Base-by-base conservation (phyloP, 1,140 invertebrate species). In the Drosophila lini region DNA sequence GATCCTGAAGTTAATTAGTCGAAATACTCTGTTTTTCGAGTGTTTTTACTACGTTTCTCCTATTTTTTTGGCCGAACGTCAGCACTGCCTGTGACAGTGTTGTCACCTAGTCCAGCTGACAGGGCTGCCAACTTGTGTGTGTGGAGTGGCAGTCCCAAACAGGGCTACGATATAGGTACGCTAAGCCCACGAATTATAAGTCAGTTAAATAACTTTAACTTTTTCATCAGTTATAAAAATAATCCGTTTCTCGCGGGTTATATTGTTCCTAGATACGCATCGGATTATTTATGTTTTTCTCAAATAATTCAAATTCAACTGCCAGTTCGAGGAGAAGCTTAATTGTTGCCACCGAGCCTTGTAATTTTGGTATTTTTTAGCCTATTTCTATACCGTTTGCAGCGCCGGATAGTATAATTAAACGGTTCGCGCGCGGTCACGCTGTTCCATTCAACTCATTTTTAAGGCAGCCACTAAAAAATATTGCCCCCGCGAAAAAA, bases 1-100 rank as follows among this genome's bases (percentile, higher is more conserved):
- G 36, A 28, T 41, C 34, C 40, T n/a, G 40, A 2, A 31, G 53
- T 32, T 60, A 55, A 36, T 68, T 47, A 52, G 11, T 25, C 52
- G 22, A n/a, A 56, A 36, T 38, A 34, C 19, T 44, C 40, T 3
- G 28, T 32, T 76, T 70, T 45, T 50, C 22, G 31, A 41, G 47
- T 76, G 74, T 76, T 68, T 57, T 75, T 68, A 64, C 62, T 76
- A 68, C 73, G 74, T 76, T 76, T 76, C 73, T 48, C 59, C 11
- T 73, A 55, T 58, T 73, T 71, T 70, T 75, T 76, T 67, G 48
- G 62, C 74, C 63, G 73, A 76, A 76, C 74, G 74, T 76, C 74
- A 76, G 73, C 73, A 75, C 59, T 71, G 56, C 57, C 36, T 50
- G 11, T 44, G 15, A n/a, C 28, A 62, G 57, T 32, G 67, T 74